A percentile compares a stretch with the other conserved stretches of the same genome.
phyloP scores from a whole-genome alignment of 2,113 vertebrate species.

The Aplodontia rufa region DNA sequence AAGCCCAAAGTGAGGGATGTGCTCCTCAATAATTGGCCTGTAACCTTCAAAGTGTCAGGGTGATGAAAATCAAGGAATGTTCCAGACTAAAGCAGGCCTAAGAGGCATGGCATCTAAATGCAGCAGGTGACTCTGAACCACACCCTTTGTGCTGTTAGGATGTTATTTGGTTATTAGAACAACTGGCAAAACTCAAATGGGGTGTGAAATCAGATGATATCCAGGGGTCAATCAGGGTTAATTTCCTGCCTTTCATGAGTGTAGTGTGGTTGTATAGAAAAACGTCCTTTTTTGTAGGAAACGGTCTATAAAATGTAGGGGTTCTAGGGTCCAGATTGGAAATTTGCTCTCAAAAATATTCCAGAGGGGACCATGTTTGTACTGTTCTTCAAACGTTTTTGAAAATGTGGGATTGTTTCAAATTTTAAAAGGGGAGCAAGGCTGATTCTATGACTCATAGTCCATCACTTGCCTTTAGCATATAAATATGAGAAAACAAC shows the following conservation, averaged over 20 bases:
- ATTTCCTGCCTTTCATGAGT: not conserved
- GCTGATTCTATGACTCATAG: not conserved
- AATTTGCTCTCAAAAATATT: not conserved
- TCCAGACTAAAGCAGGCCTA: not conserved
- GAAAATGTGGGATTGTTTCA: not conserved
- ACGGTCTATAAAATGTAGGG: not conserved
- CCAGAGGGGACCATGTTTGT: not conserved
- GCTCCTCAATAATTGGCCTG: not conserved
- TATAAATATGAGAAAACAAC: not conserved
- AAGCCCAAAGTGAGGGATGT: not conserved
- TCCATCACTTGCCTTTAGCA: not conserved
- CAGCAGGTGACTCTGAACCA: not conserved
- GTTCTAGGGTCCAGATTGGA: not conserved
- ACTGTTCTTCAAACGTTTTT: not conserved
- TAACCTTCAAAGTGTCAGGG: not conserved
- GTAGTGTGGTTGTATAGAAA: not conserved
- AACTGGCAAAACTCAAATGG: not conserved
- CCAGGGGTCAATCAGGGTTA: not conserved
- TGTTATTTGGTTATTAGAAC: not conserved
- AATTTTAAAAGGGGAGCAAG: not conserved
- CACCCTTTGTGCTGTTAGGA: not conserved
- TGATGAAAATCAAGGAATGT: not conserved
- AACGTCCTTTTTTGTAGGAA: not conserved
- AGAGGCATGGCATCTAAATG: not conserved
- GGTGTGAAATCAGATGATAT: not conserved